A percentile compares a stretch with the other conserved stretches of the same genome.
phyloP scores from a whole-genome alignment of 2,888 invertebrate species.

The Dasypogon diadema region DNA sequence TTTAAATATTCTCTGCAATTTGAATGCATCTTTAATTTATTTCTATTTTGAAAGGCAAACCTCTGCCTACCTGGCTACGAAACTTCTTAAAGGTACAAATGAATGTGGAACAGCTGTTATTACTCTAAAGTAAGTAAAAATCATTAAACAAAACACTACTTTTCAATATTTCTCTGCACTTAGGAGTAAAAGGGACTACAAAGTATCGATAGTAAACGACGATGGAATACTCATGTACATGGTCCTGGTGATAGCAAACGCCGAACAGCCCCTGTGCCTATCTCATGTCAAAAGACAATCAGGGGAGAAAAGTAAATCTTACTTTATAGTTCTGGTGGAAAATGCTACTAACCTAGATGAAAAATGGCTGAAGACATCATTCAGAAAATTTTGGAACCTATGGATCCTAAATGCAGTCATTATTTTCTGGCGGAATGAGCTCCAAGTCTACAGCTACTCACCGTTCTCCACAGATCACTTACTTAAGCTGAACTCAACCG shows the following conservation, averaged over 20 bases:
- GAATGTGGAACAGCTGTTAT: constrained; percentile 63
- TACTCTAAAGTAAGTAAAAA: constrained; percentile 62
- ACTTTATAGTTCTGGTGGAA: constrained; percentile 62
- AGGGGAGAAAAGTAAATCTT: constrained; percentile 63
- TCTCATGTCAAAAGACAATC: constrained; percentile 63
- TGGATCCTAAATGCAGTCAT: constrained; percentile 70
- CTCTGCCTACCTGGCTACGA: constrained; percentile 60
- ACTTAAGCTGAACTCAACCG: constrained; percentile 60
- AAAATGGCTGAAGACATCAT: constrained; percentile 68
- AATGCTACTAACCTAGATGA: constrained; percentile 56
- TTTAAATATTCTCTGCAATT: constrained; percentile 61
- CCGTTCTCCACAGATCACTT: constrained; percentile 69
- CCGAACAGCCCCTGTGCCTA: constrained; percentile 61
- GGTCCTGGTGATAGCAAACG: constrained; percentile 62
- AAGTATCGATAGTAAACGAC: constrained; percentile 60
- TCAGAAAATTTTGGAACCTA: constrained; percentile 70
- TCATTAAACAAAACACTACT: too few species aligned
- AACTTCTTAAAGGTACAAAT: constrained; percentile 61
- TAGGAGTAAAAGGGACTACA: not conserved
- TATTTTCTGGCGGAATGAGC: constrained; percentile 61
- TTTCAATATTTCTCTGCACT: not conserved
- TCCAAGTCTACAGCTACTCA: constrained; percentile 71
- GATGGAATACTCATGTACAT: constrained; percentile 65
- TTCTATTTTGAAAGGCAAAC: constrained; percentile 64
- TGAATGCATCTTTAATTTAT: constrained; percentile 60